Conservation (phyloP, 2,797 vertebrate species). For the Eulemur albifrons region DNA sequence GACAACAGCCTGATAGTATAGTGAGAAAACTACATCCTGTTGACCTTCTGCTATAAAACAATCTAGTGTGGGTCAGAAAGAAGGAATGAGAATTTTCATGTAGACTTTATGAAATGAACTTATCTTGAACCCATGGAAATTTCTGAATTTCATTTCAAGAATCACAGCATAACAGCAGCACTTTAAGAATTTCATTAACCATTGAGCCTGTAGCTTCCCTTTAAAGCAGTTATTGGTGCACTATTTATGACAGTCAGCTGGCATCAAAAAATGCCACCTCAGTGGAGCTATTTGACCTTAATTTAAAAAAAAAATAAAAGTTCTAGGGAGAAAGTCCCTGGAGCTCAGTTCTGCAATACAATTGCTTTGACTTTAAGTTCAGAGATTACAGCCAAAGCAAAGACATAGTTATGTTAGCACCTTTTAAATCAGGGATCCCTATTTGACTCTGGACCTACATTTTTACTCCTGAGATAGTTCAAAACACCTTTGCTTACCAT, state of each 20-base stretch:
- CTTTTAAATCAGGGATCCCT: conserved; percentile 33
- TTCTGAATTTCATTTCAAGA: conserved; percentile 69
- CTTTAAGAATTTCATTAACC: conserved; percentile 63
- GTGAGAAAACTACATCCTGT: neutral
- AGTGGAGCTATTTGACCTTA: conserved; percentile 44
- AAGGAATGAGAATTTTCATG: conserved; percentile 58
- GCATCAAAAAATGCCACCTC: conserved; percentile 50
- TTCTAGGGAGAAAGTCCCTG: conserved; percentile 22
- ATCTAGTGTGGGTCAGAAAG: neutral
- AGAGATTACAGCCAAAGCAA: conserved; percentile 49
- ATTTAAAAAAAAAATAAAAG: conserved; percentile 57
- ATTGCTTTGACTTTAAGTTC: conserved; percentile 66
- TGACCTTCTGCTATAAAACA: conserved; percentile 65
- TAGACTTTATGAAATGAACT: conserved; percentile 69
- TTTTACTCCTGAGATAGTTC: neutral
- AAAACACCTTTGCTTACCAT: neutral
- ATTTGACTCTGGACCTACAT: conserved; percentile 23
- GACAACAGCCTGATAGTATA: conserved; percentile 7
- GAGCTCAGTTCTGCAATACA: conserved; percentile 45
- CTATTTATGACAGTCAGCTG: conserved; percentile 53
- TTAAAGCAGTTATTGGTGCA: conserved; percentile 36
- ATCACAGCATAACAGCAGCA: neutral
- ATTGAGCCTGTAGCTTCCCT: neutral
- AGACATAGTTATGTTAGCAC: conserved; percentile 27
- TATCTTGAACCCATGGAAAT: conserved; percentile 66